Evolutionary conservation across 2,888 invertebrate genomes (phyloP).

Genomic region (Hemithea aestivaria): DNA sequence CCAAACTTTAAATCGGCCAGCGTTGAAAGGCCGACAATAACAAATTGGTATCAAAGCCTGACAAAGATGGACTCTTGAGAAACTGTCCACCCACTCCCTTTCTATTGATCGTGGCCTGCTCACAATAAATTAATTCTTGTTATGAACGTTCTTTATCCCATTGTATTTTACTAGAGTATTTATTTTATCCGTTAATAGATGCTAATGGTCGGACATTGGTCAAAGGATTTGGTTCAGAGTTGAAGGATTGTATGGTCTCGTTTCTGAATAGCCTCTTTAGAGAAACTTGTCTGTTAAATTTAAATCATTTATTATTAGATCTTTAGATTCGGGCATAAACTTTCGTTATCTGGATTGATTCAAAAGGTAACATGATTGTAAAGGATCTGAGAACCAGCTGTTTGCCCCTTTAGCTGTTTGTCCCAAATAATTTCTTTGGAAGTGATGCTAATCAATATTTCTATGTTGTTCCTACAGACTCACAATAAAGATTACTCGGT

Average conservation of each 20-base stretch:
- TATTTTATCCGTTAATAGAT: conserved; percentile 64
- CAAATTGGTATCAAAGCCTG: conserved; percentile 77
- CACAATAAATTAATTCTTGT: conserved; percentile 76
- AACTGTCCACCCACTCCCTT: conserved; percentile 76
- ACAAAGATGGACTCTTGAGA: conserved; percentile 77
- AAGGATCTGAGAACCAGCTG: conserved; percentile 19
- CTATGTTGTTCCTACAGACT: conserved; percentile 28
- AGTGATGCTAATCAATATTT: conserved; percentile 39
- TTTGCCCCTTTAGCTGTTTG: conserved; percentile 19
- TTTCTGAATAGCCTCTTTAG: conserved; percentile 38
- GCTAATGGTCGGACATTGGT: conserved; percentile 72
- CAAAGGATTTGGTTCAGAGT: conserved; percentile 52
- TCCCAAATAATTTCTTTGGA: conserved; percentile 7
- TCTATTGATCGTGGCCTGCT: conserved; percentile 71
- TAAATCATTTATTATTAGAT: conserved; percentile 25
- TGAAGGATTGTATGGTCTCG: conserved; percentile 31
- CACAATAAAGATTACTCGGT: conserved; percentile 52
- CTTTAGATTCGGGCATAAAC: conserved; percentile 14
- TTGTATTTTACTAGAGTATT: conserved; percentile 63
- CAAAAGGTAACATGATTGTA: conserved; percentile 12
- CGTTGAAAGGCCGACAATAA: conserved; percentile 74
- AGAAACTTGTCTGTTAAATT: conserved; percentile 22
- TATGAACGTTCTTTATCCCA: conserved; percentile 73
- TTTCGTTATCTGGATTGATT: conserved; percentile 22
- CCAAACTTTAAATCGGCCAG: conserved; percentile 70